phyloP scores from a whole-genome alignment of 2,797 vertebrate genomes.

The Masticophis lateralis region DNA sequence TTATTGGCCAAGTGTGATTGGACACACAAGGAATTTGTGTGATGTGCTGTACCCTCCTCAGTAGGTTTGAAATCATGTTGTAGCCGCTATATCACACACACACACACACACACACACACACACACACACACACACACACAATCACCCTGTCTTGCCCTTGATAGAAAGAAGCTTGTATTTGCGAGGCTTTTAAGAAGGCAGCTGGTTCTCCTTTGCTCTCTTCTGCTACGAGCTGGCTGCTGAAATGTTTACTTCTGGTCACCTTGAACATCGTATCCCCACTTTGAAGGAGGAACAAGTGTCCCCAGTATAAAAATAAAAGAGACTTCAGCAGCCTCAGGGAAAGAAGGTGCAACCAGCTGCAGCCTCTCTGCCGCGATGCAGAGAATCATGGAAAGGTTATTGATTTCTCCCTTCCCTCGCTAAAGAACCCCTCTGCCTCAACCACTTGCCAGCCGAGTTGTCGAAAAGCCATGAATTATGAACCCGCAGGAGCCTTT shows the following conservation, averaged over 20 bases:
- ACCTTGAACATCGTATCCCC: constrained; percentile 8
- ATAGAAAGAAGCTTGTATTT: background rate
- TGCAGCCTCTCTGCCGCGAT: constrained; percentile 47
- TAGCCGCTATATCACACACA: background rate
- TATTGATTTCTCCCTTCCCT: constrained; percentile 63
- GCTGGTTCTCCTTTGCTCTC: background rate
- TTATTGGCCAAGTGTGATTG: background rate
- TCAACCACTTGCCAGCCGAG: constrained; percentile 51
- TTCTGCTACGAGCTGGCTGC: background rate
- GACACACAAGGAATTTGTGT: background rate
- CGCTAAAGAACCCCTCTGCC: constrained; percentile 35
- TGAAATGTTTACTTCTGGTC: background rate
- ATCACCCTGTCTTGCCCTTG: background rate
- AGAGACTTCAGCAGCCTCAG: constrained; percentile 57
- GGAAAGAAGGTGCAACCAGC: constrained; percentile 59
- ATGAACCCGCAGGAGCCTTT: constrained; percentile 45
- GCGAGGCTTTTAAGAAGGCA: background rate
- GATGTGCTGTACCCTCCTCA: background rate
- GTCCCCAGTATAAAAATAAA: constrained; percentile 55
- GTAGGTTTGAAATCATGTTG: background rate
- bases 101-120: too few relatives aligned
- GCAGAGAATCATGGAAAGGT: constrained; percentile 47
- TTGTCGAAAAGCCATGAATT: constrained; percentile 53
- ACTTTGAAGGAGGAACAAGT: constrained; percentile 49
- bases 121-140: background rate